Base-by-base conservation (phyloP, 2,888 invertebrate genomes). In the Drosophila macrospina region DNA sequence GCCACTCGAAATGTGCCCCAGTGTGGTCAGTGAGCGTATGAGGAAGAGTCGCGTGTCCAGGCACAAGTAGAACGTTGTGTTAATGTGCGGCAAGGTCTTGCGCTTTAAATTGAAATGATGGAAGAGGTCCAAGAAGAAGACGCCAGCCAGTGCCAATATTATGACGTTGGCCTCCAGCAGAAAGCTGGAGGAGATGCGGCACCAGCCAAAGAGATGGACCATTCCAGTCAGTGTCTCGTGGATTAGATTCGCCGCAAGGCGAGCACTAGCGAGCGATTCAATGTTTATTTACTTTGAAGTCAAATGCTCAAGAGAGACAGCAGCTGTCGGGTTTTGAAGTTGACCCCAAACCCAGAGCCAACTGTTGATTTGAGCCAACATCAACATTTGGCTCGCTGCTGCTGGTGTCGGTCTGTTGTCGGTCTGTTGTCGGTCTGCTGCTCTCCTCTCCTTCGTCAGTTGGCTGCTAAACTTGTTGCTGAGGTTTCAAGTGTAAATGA, bases 401-500 rank as follows among this genome's bases (percentile, higher is more conserved):
- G 62, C 37, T 48, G 32, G 42, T 55, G 57, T 45, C 34, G 56
- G 51, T 59, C 52, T 28, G 28, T 6, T 28, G 28, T 28, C 28
- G 6, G 41, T 16, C 56, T 56, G 26, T 15, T 32, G 10, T n/a
- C 34, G 16, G n/a, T n/a, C n/a, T n/a, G n/a, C n/a, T n/a, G n/a
- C n/a, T n/a, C n/a, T n/a, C n/a, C n/a, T n/a, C n/a, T n/a, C n/a
- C n/a, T n/a, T n/a, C n/a, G n/a, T n/a, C n/a, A n/a, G n/a, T n/a
- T n/a, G n/a, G n/a, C 20, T 20, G 10, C 50, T 28, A 16, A 15
- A 80, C 73, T 74, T 68, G 72, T 74, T 83, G 77, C 69, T 57
- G 69, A 47, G 74, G 78, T 55, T 59, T 72, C 75, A 78, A 85
- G 83, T 85, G 84, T 68, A 84, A 84, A 84, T 84, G 79, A 86